Base-by-base conservation (phyloP, 2,888 invertebrate species). In the Eretmocerus hayati region DNA sequence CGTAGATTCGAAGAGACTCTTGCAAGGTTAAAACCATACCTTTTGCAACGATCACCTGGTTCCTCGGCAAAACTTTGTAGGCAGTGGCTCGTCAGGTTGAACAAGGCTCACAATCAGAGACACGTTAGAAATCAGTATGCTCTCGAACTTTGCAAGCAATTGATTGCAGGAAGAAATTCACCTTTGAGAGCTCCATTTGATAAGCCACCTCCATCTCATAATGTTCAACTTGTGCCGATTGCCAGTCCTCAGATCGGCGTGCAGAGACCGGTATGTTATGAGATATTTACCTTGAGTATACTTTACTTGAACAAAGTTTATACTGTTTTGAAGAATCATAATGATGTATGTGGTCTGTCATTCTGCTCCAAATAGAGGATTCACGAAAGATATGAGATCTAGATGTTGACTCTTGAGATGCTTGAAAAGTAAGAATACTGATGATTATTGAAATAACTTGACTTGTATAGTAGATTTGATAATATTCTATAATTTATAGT, bases 21-120 rank as follows among this genome's bases (percentile, higher is more conserved):
- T 37, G 36, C 54, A 2, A 48, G 53, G 38, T 54, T 63, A 11
- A 61, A 58, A 33, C 62, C 65, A 5, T 58, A 63, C 26, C 53
- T 66, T 35, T 30, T 63, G 30, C 46, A 48, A 11, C 48, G 67
- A 11, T 53, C 53, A 5, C 53, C 53, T 5, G 53, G 56, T 1
- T 26, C 58, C 4, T 47, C 54, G 6, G 56, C 59, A 1, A 50
- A 58, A 9, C 55, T 67, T 5, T 68, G 65, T 44, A 56, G 58
- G 40, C 44, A 59, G 21, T 71, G 71, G 71, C 50, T 70, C 2
- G 60, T 66, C 4, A 67, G 65, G 51, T 53, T 71, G 30, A 58
- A 58, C 35, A 26, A 39, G 4, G 55, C 60, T 2, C 50, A 52
- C 1, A 52, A 59, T 13, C 67, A 71, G 32, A 60, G 62, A 9